phyloP scores from a whole-genome alignment of 2,113 vertebrate species.

The Hassar affinis region DNA sequence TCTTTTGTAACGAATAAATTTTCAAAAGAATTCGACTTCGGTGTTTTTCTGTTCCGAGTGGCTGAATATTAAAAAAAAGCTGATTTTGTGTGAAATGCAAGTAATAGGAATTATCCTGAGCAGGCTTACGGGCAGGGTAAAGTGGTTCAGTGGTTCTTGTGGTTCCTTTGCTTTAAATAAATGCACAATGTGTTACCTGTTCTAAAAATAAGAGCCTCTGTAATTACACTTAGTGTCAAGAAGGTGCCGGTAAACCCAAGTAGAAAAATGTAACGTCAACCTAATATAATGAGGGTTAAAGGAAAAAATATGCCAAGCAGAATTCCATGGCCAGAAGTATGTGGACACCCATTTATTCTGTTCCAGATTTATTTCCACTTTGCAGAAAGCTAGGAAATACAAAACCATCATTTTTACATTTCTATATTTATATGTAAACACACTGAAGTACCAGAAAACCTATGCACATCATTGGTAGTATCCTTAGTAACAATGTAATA shows the following conservation, averaged over 20 bases:
- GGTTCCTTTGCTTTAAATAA: not conserved
- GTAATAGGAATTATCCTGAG: not conserved
- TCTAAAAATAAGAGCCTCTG: not conserved
- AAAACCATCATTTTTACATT: no score
- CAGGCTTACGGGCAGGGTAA: not conserved
- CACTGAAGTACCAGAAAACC: no score
- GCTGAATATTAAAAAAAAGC: not conserved
- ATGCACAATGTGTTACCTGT: not conserved
- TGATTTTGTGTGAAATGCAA: not conserved
- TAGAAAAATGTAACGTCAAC: not conserved
- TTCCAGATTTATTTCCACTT: not conserved
- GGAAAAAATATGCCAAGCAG: not conserved
- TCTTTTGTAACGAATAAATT: slow-evolving; percentile 69
- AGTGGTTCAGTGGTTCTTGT: not conserved
- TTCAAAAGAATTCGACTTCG: slow-evolving; percentile 48
- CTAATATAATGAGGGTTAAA: not conserved
- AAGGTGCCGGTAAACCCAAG: not conserved
- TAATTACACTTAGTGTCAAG: not conserved
- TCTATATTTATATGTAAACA: no score
- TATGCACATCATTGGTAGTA: no score
- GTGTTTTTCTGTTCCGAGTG: not conserved
- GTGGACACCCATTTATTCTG: not conserved
- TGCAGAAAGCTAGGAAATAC: no score
- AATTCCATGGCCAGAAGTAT: not conserved
- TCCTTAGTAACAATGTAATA: not conserved